Percentiles rank a stretch among this genome's conserved stretches.
phyloP scores from a whole-genome alignment of 2,888 invertebrate genomes.

The Nycteola revayana region DNA sequence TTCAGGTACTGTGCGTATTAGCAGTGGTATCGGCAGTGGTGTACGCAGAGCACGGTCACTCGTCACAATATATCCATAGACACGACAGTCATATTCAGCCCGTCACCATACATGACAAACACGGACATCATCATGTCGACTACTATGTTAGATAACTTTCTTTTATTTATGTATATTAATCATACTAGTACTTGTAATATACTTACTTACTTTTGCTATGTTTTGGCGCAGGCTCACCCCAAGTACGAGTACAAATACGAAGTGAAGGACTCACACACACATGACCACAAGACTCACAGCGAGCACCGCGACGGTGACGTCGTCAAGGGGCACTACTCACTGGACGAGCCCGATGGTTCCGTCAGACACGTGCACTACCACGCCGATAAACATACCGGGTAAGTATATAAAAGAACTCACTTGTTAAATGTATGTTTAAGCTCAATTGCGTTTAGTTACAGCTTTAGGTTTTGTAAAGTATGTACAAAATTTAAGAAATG shows the following conservation, averaged over 20 bases:
- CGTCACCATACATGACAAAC: conserved; percentile 38
- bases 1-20: conserved; percentile 20
- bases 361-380: conserved; percentile 52
- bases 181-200: too few species aligned
- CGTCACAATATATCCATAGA: conserved; percentile 39
- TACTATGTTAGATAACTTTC: conserved; percentile 19
- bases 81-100: conserved; percentile 51
- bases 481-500: too few species aligned
- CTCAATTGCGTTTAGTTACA: too few species aligned
- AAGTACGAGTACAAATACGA: conserved; percentile 50
- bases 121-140: conserved; percentile 24
- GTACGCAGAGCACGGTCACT: conserved; percentile 20
- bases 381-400: conserved; percentile 47
- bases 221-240: conserved; percentile 38
- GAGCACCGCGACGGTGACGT: conserved; percentile 78
- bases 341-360: conserved; percentile 77
- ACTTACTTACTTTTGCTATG: too few species aligned
- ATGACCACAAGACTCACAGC: conserved; percentile 75
- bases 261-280: conserved; percentile 80
- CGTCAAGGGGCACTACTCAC: conserved; percentile 80
- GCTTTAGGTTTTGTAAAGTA: too few species aligned
- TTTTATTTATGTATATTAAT: too few species aligned
- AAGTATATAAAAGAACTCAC: conserved; percentile 20
- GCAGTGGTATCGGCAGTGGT: conserved; percentile 7
- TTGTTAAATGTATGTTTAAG: too few species aligned